Evolutionary conservation across 1,140 invertebrate genomes (phyloP).

Genomic region (Camponotus floridanus): DNA sequence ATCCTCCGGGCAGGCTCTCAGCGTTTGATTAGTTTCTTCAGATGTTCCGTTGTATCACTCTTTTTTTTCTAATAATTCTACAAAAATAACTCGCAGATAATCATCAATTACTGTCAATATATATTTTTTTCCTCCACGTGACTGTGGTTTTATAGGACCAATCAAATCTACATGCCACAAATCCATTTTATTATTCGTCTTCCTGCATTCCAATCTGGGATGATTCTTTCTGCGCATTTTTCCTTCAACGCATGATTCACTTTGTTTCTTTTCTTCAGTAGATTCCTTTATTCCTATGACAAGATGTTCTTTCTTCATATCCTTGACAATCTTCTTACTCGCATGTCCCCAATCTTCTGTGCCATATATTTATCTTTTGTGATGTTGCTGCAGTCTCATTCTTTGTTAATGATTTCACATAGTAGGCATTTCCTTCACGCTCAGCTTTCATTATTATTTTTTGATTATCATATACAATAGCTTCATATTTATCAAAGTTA

Average conservation of each 20-base stretch:
- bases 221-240: not conserved
- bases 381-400: not conserved
- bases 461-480: not conserved
- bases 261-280: not conserved
- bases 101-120: not conserved
- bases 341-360: not conserved
- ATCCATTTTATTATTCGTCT: not conserved
- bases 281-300: not conserved
- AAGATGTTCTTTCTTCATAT: too few species aligned
- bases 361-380: not conserved
- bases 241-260: not conserved
- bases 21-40: too few species aligned
- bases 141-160: not conserved
- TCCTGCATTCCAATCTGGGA: too few species aligned
- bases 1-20: too few species aligned
- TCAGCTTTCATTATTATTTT: not conserved
- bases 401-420: not conserved
- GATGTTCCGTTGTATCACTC: not conserved
- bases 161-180: constrained; percentile 11
- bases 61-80: not conserved
- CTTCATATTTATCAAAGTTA: not conserved
- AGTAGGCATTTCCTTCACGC: constrained; percentile 3
- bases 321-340: not conserved
- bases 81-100: constrained; percentile 1
- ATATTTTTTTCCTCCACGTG: constrained; percentile 9